These are phyloP conservation scores for Cercocebus atys DNA, from an alignment of 2,113 vertebrate genomes.

Conservation along the genomic window DNA sequence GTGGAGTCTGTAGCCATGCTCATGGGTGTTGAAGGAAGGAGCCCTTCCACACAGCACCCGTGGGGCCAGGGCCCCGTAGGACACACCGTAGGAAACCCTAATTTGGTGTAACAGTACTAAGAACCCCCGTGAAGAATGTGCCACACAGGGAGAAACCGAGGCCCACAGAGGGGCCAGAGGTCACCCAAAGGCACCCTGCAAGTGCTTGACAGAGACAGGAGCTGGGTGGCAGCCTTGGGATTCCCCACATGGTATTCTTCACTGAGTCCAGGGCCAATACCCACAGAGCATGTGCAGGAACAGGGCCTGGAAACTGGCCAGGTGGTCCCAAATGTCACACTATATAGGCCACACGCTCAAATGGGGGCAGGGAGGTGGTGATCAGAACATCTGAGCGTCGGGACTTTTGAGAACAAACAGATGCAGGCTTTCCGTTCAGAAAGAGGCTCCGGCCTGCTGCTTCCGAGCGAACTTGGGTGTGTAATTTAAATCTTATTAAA, in stretches of 20 bases:
- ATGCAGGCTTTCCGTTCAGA: not conserved
- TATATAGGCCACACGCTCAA: accelerated
- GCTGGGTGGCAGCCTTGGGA: not conserved
- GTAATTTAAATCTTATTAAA: slow-evolving; percentile 81
- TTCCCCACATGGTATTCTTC: not conserved
- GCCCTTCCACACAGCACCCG: accelerated
- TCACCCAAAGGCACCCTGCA: accelerated
- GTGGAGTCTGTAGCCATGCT: accelerated
- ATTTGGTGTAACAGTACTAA: accelerated
- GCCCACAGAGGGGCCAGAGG: not conserved
- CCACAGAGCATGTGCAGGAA: not conserved
- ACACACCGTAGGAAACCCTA: not conserved
- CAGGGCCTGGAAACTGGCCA: slow-evolving; percentile 28
- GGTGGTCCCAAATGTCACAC: not conserved
- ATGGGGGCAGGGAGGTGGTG: accelerated
- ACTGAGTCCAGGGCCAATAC: not conserved
- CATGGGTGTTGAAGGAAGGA: not conserved
- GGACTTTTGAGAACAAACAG: slow-evolving; percentile 42
- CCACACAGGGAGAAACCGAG: not conserved
- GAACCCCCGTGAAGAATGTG: not conserved
- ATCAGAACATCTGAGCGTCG: not conserved
- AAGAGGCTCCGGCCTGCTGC: slow-evolving; percentile 19
- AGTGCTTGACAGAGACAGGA: not conserved
- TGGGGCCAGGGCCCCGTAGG: not conserved
- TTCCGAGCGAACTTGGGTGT: slow-evolving; percentile 15